A percentile compares a stretch with the other conserved stretches of the same genome.
These are phyloP conservation scores for Irena cyanogastra DNA, from an alignment of 2,113 vertebrate species.

Conservation along the genomic window DNA sequence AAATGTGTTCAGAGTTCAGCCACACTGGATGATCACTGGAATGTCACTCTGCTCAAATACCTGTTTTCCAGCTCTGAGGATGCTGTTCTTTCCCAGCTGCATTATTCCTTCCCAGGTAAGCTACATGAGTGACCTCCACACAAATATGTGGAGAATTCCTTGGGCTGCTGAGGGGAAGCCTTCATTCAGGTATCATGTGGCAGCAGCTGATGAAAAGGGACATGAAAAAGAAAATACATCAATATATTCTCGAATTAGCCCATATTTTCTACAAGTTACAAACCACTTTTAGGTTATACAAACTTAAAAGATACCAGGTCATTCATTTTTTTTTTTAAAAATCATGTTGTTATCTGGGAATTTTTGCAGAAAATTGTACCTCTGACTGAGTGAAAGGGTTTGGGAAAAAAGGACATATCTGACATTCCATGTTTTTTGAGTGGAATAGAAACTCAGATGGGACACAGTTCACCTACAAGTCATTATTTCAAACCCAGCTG, in stretches of 20 bases:
- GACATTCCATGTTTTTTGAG: neutral
- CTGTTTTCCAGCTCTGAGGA: neutral
- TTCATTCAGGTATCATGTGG: neutral
- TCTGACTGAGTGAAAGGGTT: neutral
- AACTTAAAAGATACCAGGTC: neutral
- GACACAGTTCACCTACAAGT: neutral
- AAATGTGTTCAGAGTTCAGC: neutral
- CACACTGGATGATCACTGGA: neutral
- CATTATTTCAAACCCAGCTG: neutral
- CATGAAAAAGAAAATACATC: neutral
- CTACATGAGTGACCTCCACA: neutral
- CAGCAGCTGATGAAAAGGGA: neutral
- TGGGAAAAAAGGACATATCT: neutral
- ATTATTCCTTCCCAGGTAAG: neutral
- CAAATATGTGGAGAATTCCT: neutral
- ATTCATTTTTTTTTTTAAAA: neutral
- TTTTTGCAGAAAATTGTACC: neutral
- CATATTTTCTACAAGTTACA: neutral
- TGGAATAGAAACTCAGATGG: neutral
- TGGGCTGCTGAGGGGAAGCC: neutral
- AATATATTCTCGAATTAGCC: neutral
- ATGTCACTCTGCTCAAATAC: neutral
- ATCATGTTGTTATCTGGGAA: neutral
- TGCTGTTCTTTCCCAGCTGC: neutral
- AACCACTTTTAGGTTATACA: neutral